These are phyloP conservation scores for Hemitrygon akajei DNA, from an alignment of 2,797 vertebrate genomes.

Conservation along the genomic window DNA sequence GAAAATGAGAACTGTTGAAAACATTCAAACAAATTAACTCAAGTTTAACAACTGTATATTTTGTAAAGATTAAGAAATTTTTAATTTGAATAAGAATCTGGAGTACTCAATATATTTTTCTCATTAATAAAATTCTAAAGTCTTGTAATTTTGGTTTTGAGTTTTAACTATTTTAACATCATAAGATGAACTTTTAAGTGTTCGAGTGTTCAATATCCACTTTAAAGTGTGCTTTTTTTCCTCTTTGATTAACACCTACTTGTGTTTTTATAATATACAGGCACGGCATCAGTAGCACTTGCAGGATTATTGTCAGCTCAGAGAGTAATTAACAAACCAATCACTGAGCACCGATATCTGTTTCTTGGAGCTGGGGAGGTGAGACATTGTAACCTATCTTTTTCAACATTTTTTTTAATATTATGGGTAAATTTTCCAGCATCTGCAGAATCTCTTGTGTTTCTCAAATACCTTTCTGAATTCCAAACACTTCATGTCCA, in stretches of 20 bases:
- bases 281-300: constrained; percentile 84
- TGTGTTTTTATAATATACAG: constrained; percentile 49
- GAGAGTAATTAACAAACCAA: constrained; percentile 68
- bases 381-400: constrained; percentile 40
- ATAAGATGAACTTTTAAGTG: too few relatives aligned
- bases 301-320: constrained; percentile 83
- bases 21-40: too few relatives aligned
- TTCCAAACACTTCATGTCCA: too few relatives aligned
- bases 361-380: constrained; percentile 97
- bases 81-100: neutral
- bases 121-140: neutral
- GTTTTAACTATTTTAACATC: too few relatives aligned
- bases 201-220: neutral
- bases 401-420: neutral
- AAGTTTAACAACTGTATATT: neutral
- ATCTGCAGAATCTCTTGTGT: too few relatives aligned
- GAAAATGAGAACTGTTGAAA: neutral
- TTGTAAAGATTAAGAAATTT: neutral
- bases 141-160: too few relatives aligned
- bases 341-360: constrained; percentile 81
- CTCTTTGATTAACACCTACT: constrained; percentile 12
- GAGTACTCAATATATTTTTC: neutral
- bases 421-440: neutral
- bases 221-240: neutral
- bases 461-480: too few relatives aligned